A percentile compares a stretch with the other conserved stretches of the same genome.
Evolutionary conservation across 2,888 invertebrate genomes (phyloP).

Genomic region (Cosmorhoe ocellata): DNA sequence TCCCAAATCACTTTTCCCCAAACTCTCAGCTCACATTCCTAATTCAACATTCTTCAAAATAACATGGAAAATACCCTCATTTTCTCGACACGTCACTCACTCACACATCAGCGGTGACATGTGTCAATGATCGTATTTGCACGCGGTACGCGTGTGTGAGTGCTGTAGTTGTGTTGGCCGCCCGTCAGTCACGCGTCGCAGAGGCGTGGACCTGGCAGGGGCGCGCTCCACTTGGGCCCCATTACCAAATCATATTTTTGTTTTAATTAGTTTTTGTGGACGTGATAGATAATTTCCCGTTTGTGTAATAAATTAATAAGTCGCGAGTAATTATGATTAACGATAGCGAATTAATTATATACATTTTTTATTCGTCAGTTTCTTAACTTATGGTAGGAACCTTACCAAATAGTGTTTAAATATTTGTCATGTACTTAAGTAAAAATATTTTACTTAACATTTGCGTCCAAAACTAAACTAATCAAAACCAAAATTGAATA

Average conservation of each 20-base stretch:
- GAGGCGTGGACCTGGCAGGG: constrained; percentile 49
- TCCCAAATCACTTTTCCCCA: constrained; percentile 5
- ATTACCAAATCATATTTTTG: not conserved
- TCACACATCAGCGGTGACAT: constrained; percentile 15
- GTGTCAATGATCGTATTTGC: constrained; percentile 19
- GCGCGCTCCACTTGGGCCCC: constrained; percentile 37
- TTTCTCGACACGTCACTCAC: constrained; percentile 15
- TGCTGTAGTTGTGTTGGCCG: constrained; percentile 48
- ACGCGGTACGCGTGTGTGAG: constrained; percentile 13
- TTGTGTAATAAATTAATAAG: too few species aligned
- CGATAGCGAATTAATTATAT: too few species aligned
- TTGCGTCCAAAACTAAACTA: too few species aligned
- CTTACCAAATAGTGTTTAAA: too few species aligned
- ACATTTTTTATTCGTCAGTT: too few species aligned
- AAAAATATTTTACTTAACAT: too few species aligned
- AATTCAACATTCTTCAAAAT: constrained; percentile 9
- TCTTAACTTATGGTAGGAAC: too few species aligned
- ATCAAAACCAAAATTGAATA: too few species aligned
- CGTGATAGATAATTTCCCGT: too few species aligned
- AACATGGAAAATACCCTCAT: constrained; percentile 7
- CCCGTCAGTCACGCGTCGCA: constrained; percentile 68
- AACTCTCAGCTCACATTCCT: not conserved
- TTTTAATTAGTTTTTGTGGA: too few species aligned
- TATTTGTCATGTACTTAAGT: too few species aligned
- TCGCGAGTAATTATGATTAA: too few species aligned